Conservation (phyloP, 2,888 invertebrate genomes). For the Aproaerema taeniolella region DNA sequence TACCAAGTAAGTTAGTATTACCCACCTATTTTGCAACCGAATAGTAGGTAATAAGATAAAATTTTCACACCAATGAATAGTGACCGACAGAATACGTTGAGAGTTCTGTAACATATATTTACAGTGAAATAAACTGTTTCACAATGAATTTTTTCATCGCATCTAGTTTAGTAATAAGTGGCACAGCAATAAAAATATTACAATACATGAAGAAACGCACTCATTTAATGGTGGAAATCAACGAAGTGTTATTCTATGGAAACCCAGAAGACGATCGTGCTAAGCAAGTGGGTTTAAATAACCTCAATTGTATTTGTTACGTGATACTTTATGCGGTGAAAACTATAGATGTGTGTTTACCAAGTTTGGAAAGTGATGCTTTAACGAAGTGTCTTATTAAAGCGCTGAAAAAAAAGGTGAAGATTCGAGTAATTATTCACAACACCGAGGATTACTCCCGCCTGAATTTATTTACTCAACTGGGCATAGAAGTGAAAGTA, state of each 20-base stretch:
- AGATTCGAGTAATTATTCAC: conserved; percentile 43
- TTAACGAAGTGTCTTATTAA: conserved; percentile 40
- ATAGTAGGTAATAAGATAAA: too few relatives aligned
- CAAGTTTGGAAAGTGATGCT: conserved; percentile 41
- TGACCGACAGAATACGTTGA: too few relatives aligned
- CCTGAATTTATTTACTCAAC: conserved; percentile 31
- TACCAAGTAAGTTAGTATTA: too few relatives aligned
- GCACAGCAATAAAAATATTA: conserved; percentile 20
- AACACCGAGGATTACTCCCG: conserved; percentile 31
- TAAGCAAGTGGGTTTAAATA: conserved; percentile 39
- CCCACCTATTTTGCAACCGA: too few relatives aligned
- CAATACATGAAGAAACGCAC: conserved; percentile 20
- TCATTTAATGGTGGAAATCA: too few relatives aligned
- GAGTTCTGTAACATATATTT: too few relatives aligned
- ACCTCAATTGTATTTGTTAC: conserved; percentile 48
- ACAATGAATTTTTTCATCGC: background rate
- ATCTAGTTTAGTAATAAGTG: conserved; percentile 10
- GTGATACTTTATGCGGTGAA: conserved; percentile 40
- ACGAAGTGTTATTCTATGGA: conserved; percentile 53
- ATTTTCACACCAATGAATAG: too few relatives aligned
- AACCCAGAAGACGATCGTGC: conserved; percentile 32
- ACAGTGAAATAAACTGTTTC: too few relatives aligned
- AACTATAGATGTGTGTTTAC: conserved; percentile 49
- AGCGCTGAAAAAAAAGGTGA: conserved; percentile 32
- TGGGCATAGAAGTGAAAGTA: conserved; percentile 44